phyloP scores from a whole-genome alignment of 2,888 invertebrate species.

The Caenorhabditis sulstoni region DNA sequence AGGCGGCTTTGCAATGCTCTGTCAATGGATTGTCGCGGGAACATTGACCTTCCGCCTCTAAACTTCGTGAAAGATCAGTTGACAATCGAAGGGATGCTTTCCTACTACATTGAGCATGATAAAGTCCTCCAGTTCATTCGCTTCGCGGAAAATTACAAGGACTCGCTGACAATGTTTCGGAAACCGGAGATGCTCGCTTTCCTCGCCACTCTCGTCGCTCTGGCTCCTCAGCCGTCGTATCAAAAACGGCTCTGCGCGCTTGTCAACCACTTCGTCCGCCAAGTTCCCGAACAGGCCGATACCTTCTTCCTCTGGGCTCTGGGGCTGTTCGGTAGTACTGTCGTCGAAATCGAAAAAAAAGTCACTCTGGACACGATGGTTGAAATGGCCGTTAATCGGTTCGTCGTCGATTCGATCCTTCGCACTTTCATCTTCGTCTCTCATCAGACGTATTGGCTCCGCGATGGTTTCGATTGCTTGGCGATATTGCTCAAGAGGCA shows the following conservation, averaged over 20 bases:
- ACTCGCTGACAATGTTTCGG: slow-evolving; percentile 7
- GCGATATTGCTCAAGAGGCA: too few relatives aligned
- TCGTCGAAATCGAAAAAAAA: slow-evolving; percentile 5
- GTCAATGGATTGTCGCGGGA: too few relatives aligned
- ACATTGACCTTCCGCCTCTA: too few relatives aligned
- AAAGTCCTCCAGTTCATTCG: background rate
- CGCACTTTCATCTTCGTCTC: too few relatives aligned
- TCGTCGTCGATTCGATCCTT: too few relatives aligned
- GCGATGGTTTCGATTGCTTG: too few relatives aligned
- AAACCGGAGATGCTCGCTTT: slow-evolving; percentile 14
- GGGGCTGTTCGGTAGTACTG: slow-evolving; percentile 1
- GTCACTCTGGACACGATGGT: slow-evolving; percentile 4
- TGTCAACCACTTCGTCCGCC: background rate
- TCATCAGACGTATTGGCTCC: too few relatives aligned
- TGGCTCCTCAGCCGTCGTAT: background rate
- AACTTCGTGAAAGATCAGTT: too few relatives aligned
- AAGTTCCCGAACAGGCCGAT: slow-evolving; percentile 13
- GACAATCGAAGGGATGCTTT: too few relatives aligned
- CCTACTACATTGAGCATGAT: too few relatives aligned
- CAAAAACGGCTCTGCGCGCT: slow-evolving; percentile 11
- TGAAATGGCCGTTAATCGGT: too few relatives aligned
- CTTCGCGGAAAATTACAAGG: slow-evolving; percentile 5
- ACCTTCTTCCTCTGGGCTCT: slow-evolving; percentile 14
- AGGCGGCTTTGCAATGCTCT: too few relatives aligned
- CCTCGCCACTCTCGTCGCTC: background rate